phyloP scores from a whole-genome alignment of 1,140 invertebrate species.

The Drosophila repletoides region DNA sequence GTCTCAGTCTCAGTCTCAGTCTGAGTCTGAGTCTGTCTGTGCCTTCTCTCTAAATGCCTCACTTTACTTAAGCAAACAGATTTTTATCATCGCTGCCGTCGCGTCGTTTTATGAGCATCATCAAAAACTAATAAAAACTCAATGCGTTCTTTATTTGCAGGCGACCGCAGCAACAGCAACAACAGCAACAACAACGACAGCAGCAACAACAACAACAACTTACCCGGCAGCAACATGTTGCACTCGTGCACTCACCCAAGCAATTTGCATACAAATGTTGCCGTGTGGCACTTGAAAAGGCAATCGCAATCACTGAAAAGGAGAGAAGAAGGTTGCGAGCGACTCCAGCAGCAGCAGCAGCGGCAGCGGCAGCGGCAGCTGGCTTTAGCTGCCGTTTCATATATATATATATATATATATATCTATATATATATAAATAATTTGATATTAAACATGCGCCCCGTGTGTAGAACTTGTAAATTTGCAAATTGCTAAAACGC shows the following conservation, averaged over 20 bases:
- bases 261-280: conserved; percentile 80
- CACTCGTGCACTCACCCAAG: conserved; percentile 65
- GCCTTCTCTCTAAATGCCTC: conserved; percentile 56
- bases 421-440: too few species aligned
- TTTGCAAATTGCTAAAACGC: conserved; percentile 77
- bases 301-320: conserved; percentile 53
- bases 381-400: conserved; percentile 63
- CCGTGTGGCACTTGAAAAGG: conserved; percentile 72
- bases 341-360: not conserved
- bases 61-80: conserved; percentile 79
- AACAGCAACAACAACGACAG: conserved; percentile 5
- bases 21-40: not conserved
- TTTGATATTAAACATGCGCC: conserved; percentile 76
- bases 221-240: conserved; percentile 66
- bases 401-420: too few species aligned
- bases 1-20: conserved; percentile 3
- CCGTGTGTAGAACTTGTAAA: conserved; percentile 70
- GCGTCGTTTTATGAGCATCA: conserved; percentile 78
- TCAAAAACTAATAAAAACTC: conserved; percentile 81
- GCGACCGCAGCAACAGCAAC: conserved; percentile 45
- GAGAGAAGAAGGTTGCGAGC: not conserved
- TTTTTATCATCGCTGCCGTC: conserved; percentile 75
- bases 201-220: conserved; percentile 3
- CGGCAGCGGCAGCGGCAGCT: conserved; percentile 26
- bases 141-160: conserved; percentile 80